These are phyloP conservation scores for Ptyas mucosa DNA, from an alignment of 2,113 vertebrate species.

Conservation along the genomic window DNA sequence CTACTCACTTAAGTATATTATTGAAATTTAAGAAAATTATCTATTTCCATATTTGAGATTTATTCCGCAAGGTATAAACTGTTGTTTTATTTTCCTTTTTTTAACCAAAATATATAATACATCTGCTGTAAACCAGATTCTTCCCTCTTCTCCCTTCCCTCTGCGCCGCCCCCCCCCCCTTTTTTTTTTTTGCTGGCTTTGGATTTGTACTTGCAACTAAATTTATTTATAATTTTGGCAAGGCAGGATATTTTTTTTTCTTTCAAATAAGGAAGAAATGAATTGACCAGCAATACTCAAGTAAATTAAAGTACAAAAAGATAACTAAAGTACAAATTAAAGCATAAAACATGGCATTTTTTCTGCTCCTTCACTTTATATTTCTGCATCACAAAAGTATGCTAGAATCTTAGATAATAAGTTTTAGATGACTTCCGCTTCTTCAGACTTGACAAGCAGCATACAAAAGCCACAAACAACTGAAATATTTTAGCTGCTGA, in stretches of 20 bases:
- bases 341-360: slow-evolving; percentile 20
- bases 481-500: not conserved
- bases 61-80: not conserved
- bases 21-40: not conserved
- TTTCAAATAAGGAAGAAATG: slow-evolving; percentile 52
- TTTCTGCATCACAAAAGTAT: slow-evolving; percentile 29
- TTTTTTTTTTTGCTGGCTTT: no score
- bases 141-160: no score
- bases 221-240: slow-evolving; percentile 40
- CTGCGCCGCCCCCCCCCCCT: no score
- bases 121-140: not conserved
- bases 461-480: not conserved
- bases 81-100: not conserved
- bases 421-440: not conserved
- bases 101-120: not conserved
- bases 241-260: slow-evolving; percentile 42
- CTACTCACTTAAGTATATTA: not conserved
- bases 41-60: not conserved
- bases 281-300: slow-evolving; percentile 37
- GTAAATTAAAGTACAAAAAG: slow-evolving; percentile 43
- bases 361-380: slow-evolving; percentile 29
- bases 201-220: not conserved
- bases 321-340: slow-evolving; percentile 24
- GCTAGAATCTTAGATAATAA: not conserved
- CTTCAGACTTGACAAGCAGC: not conserved